A percentile compares a stretch with the other conserved stretches of the same genome.
These are phyloP conservation scores for Thaumatotibia leucotreta DNA, from an alignment of 1,140 invertebrate species.

Conservation along the genomic window DNA sequence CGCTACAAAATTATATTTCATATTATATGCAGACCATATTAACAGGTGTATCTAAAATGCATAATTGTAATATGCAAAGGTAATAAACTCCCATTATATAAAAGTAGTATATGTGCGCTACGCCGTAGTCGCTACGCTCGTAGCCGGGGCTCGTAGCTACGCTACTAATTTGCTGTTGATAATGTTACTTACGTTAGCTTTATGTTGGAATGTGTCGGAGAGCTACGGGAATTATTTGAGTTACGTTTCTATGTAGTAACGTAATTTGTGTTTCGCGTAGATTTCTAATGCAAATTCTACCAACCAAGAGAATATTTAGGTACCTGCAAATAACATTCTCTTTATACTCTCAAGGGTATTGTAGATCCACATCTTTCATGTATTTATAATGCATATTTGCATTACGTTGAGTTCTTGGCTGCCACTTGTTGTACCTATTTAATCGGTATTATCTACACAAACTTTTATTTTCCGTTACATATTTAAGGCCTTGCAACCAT, in stretches of 20 bases:
- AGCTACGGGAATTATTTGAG: neutral
- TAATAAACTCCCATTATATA: neutral
- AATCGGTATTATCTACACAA: no score
- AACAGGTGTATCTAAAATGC: no score
- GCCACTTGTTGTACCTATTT: no score
- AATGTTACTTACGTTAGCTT: slow-evolving; percentile 8
- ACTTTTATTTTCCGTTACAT: no score
- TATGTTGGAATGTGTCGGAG: neutral
- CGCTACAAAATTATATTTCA: neutral
- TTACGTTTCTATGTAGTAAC: neutral
- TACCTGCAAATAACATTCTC: neutral
- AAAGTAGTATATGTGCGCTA: neutral
- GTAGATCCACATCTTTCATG: no score
- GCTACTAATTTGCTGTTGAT: slow-evolving; percentile 7
- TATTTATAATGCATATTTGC: no score
- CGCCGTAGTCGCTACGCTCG: neutral
- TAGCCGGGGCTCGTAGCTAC: neutral
- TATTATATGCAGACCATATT: no score
- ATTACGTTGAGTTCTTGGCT: no score
- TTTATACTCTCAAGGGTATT: no score
- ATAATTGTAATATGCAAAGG: neutral
- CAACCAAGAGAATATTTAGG: neutral
- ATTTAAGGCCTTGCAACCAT: no score
- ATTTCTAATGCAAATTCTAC: neutral
- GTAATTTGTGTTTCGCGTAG: neutral